phyloP scores from a whole-genome alignment of 2,113 vertebrate species.

The Poecilia latipinna region DNA sequence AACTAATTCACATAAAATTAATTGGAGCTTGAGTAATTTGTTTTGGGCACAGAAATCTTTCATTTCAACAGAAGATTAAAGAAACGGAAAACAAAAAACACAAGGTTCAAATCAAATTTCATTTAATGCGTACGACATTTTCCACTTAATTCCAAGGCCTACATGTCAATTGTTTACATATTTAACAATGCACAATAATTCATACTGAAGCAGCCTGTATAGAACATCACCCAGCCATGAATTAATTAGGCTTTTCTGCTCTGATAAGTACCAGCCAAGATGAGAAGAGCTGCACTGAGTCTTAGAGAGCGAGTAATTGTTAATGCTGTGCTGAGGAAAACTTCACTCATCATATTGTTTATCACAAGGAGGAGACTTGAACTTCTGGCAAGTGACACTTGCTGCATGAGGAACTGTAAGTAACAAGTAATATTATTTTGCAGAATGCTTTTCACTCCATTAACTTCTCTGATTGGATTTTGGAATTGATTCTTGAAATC shows the following conservation, averaged over 20 bases:
- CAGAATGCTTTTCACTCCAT: not conserved
- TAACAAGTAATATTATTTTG: conserved; percentile 4
- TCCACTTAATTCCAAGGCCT: conserved; percentile 52
- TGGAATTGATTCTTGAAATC: too few relatives aligned
- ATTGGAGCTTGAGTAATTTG: too few relatives aligned
- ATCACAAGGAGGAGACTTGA: conserved; percentile 43
- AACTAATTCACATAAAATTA: too few relatives aligned
- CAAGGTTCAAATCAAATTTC: conserved; percentile 8
- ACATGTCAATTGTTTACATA: conserved; percentile 74
- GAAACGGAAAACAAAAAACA: not conserved
- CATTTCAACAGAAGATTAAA: not conserved
- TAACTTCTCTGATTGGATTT: too few relatives aligned
- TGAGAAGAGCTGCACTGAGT: conserved; percentile 49
- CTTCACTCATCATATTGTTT: conserved; percentile 45
- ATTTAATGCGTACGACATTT: conserved; percentile 27
- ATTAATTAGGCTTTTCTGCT: conserved; percentile 80
- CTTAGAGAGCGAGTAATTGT: conserved; percentile 57
- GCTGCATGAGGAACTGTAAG: conserved; percentile 7
- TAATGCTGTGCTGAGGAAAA: conserved; percentile 61
- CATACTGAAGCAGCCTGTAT: conserved; percentile 64
- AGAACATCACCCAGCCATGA: conserved; percentile 76
- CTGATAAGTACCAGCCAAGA: conserved; percentile 75
- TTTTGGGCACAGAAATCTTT: too few relatives aligned
- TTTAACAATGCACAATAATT: conserved; percentile 75
- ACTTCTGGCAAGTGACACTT: conserved; percentile 45